Base-by-base conservation (phyloP, 2,113 vertebrate species). In the Neolamprologus ventralis region DNA sequence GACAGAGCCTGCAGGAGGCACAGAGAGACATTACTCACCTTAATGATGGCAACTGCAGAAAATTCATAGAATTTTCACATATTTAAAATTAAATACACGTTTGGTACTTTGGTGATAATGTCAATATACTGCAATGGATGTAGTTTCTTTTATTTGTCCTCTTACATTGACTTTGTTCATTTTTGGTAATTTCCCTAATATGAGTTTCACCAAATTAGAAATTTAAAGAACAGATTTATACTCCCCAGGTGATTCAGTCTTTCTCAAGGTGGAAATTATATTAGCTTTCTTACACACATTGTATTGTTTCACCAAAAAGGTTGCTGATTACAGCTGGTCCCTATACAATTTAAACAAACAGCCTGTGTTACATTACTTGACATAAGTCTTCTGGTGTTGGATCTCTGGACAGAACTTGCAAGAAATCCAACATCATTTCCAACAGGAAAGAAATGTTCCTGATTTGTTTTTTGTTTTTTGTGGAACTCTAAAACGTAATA, bases 1-100 rank as follows among this genome's bases (percentile, higher is more conserved):
- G 96, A 93, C 98, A 99, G 82, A 97, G 95, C 95, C 98, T 99
- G 94, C 31, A 94, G 92, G 2, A 79, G 83, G 83, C 33, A 92
- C 11, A 86, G 14, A 85, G 33, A 82, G 3, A 35, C 4, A 12
- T 81, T 8, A 55, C 3, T 47, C 71, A 47, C 68, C 16, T 51
- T 14, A 12, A 68, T 80, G 13, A 85, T 73, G 49, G 9, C 23
- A 47, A 28, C n/a, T 40, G 35, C 16, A 68, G 55, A 55, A 85
- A 82, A n/a, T 82, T 45, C 28, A 49, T 47, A 12, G 12, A 35
- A 23, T 2, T 49, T 49, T 78, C 26, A 49, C 71, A 78, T 78
- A 31, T 78, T 78, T 49, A 31, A 19, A 49, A 78, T 19, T 49
- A 78, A 78, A 78, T 78, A 19, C 23, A 49, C 6, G 23, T 65